Evolutionary conservation across 2,888 invertebrate species (phyloP), one percentile per base, ranked within the genome.

Genomic region (Pollenia amentaria): DNA sequence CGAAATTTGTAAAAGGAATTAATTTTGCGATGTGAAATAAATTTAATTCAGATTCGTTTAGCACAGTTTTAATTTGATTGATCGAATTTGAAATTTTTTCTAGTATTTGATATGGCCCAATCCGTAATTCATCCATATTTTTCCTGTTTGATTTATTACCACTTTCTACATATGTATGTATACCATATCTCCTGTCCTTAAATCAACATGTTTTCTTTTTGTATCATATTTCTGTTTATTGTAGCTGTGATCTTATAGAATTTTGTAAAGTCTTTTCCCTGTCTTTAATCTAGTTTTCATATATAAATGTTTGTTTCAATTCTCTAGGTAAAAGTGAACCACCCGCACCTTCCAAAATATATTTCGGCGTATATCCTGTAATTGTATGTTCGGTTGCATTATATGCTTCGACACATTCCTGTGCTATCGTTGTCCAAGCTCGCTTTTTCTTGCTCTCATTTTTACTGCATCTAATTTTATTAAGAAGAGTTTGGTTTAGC

Each of bases 131-230:
- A 75, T 88, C 85, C 51, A 85, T 67, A 88, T 84, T 84, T 73
- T 70, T 85, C 55, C 88, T 55, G 51, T 88, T 88, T 51, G 91
- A 76, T 69, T 70, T 76, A n/a, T 88, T 82, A 18, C 83, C 85
- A 53, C 81, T 87, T 84, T 83, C 83, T 12, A 87, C 77, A 76
- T 57, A 87, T 40, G n/a, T n/a, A n/a, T n/a, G n/a, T n/a, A n/a
- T n/a, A 88, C 85, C 44, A 55, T 40, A 48, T 88, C 76, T 18
- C n/a, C n/a, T n/a, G 62, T 18, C 1, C 82, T 42, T 29, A 87
- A 85, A 6, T 79, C 48, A 42, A 21, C 29, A 8, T 84, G 2
- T 69, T 18, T 81, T 76, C 84, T 72, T 46, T 76, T 81, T 84
- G 76, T 70, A 70, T 87, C 87, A 65, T 75, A 87, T 16, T 53